Evolutionary conservation across 2,797 vertebrate genomes (phyloP), one percentile per base, ranked within the genome.

Genomic region (Xyrichtys novacula): DNA sequence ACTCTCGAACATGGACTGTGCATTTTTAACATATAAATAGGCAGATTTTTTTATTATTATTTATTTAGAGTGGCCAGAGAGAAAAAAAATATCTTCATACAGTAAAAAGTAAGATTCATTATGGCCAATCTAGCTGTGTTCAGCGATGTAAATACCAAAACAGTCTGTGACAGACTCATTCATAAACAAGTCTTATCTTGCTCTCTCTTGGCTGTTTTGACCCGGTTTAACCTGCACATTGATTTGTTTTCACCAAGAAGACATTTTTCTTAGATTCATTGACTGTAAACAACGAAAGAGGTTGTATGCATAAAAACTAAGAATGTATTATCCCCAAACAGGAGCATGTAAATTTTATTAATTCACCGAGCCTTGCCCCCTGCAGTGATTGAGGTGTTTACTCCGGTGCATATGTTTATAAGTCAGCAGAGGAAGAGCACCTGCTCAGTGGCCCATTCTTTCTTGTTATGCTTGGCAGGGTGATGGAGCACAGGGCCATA

Each of bases 391-490:
- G 82, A 90, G 82, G 80, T 88, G 89, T 92, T 92, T 91, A 88
- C 83, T 71, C 65, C 76, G 6, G 47, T 71, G 79, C 83, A 84
- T 88, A 89, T 89, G 86, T 85, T 89, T 82, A 82, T 88, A 86
- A 89, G 89, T 90, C 82, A 88, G 79, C 73, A 72, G 68, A 78
- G 56, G 76, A 63, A 75, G 73, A 82, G 83, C 80, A 85, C 82
- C 87, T 83, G 78, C 85, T 91, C 84, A 90, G 84, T 81, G 76
- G 83, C 72, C 85, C 84, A 90, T 92, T 89, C 78, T 80, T 90
- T 65, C 85, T 89, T 84, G 88, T 93, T 93, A 92, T 75, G 73
- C 67, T 49, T 84, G 82, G 86, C 89, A 87, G 86, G 66, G 81
- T 91, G 92, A 91, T 90, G 84, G 84, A 92, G 85, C 85, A 88